Base-by-base conservation (phyloP, 2,113 vertebrate genomes). In the Ceyx cyanopectus region DNA sequence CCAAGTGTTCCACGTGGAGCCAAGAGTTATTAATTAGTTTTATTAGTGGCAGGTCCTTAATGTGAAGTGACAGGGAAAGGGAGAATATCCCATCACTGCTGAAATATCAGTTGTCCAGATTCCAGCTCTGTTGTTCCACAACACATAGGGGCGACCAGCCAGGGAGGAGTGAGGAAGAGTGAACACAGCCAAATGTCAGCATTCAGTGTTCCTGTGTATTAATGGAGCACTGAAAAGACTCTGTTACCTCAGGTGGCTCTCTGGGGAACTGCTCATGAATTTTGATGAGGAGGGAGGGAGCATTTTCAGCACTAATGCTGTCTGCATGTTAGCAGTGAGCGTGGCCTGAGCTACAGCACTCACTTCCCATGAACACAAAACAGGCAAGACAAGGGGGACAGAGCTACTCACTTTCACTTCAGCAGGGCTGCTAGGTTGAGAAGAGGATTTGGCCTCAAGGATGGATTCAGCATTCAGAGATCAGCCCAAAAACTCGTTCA, bases 21-120 rank as follows among this genome's bases (percentile, higher is more conserved):
- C 98, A 98, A 98, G 97, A 96, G 97, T 98, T 98, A 98, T 98
- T 99, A 99, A 99, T 98, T 98, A 99, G 98, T 98, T 98, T 98
- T 97, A 98, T 98, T 98, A 98, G 97, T 97, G 97, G 97, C 98
- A 98, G 97, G 95, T 97, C 92, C 98, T 98, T 98, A 98, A 99
- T 98, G 97, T 95, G 97, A 97, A 97, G 98, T 98, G 98, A 98
- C 98, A 98, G 93, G 97, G 96, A 98, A 97, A 93, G 78, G 92
- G 95, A 85, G 97, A 98, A 96, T 97, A 98, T 97, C 98, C 97
- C 95, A 82, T 97, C 96, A 90, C 94, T 85, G 96, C 97, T 95
- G 91, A 98, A 97, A 97, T 93, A 97, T 97, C 97, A 97, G 98
- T 98, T 97, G 94, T 96, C 96, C 98, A 96, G 95, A 96, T 97